These are phyloP conservation scores for Pantherophis guttatus DNA, from an alignment of 2,113 vertebrate species.

Conservation along the genomic window DNA sequence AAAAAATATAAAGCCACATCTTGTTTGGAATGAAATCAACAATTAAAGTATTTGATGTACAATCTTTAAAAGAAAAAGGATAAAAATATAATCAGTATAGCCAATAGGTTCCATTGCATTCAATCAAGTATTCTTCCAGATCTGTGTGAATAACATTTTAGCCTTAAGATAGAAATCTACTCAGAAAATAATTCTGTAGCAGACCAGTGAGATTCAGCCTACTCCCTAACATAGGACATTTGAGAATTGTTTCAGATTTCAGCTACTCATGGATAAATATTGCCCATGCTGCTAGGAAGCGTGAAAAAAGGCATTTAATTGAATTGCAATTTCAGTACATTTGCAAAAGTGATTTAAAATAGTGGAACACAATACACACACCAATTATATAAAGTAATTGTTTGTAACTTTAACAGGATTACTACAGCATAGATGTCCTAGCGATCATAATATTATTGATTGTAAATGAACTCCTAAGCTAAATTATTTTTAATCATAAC, in stretches of 20 bases:
- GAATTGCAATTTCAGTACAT: slow-evolving; percentile 58
- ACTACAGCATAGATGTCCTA: slow-evolving; percentile 55
- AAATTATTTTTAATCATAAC: slow-evolving; percentile 58
- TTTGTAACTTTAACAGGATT: slow-evolving; percentile 43
- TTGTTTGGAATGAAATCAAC: neutral
- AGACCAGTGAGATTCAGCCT: neutral
- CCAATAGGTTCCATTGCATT: neutral
- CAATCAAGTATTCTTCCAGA: neutral
- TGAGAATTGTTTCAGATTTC: neutral
- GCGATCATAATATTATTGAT: slow-evolving; percentile 60
- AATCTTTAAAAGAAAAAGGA: neutral
- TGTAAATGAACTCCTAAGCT: slow-evolving; percentile 41
- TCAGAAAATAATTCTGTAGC: neutral
- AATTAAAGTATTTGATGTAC: neutral
- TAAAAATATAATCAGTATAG: neutral
- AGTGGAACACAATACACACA: slow-evolving; percentile 30
- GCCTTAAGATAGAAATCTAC: neutral
- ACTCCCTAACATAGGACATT: neutral
- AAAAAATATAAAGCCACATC: neutral
- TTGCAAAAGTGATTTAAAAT: slow-evolving; percentile 56
- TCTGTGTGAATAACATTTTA: neutral
- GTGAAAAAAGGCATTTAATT: slow-evolving; percentile 42
- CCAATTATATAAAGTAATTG: slow-evolving; percentile 59
- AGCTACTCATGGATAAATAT: neutral
- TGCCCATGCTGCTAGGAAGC: neutral